Base-by-base conservation (phyloP, 2,113 vertebrate genomes). In the Brachyhypopomus gauderio region DNA sequence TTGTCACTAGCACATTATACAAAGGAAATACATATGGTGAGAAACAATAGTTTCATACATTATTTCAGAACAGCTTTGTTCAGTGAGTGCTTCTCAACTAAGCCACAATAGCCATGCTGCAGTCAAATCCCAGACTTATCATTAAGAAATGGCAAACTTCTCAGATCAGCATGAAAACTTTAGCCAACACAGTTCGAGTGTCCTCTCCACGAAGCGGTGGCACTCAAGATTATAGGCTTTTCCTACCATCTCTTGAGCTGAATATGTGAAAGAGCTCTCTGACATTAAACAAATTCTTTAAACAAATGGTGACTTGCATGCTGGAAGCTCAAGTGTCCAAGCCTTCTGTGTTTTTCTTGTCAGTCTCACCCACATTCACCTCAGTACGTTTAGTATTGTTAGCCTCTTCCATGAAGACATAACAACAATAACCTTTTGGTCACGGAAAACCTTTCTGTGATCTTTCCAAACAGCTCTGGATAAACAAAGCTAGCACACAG, bases 401-500 rank as follows among this genome's bases (percentile, higher is more conserved):
- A 60, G 12, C 20, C 71, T 60, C 30, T 52, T 75, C 71, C 55
- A 38, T 30, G 56, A 82, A 74, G 67, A 69, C 23, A 52, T 63
- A 77, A 80, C 79, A 78, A 77, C 38, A 79, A 82, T 79, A 85
- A 71, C 80, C 45, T 58, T 72, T 75, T 77, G 72, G 80, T 75
- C 55, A 75, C 19, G 56, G 52, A 79, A 82, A 85, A 74, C 69
- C 62, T 14, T 77, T 73, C 62, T 63, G 64, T 71, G 72, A 79
- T 64, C 76, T 79, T 77, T 82, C 67, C 34, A 85, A 69, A 78
- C 63, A 62, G 56, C 62, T 71, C 67, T 76, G 80, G 52, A 85
- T 75, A 82, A 82, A 79, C 64, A 85, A 66, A 84, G 80, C 34
- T 48, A 75, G 56, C 22, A 71, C 14, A 22, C 41, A 78, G 52